Evolutionary conservation across 2,888 invertebrate genomes (phyloP), one percentile per base, ranked within the genome.

Genomic region (Torymus aiolomorphi): DNA sequence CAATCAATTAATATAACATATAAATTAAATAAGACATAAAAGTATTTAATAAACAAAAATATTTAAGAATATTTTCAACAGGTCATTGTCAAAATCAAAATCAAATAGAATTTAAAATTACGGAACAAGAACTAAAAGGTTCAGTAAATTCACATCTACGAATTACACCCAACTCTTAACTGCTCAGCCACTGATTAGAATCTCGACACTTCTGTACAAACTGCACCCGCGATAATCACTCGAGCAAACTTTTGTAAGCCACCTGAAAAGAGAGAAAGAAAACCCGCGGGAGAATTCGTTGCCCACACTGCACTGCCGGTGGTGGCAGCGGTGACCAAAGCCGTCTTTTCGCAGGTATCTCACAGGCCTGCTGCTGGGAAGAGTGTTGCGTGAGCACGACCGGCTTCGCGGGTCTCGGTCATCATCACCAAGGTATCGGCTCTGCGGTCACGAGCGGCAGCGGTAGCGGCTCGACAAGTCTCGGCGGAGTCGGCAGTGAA

Each of bases 341-440:
- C 57, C 42, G 2, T 73, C 13, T 78, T 85, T 88, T 88, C 76
- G 42, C 87, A 90, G 90, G 90, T 85, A 87, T 90, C 78, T 88
- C 90, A 79, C 90, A 90, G 83, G 89, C 89, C 88, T 89, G 88
- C 87, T 90, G 91, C 86, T 91, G 90, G 90, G 91, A 89, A 86
- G 91, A 89, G 84, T 88, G 88, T 85, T 89, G 89, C 83, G 86
- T 88, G 82, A 88, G 89, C 83, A 86, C 88, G 82, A 88, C 88
- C 83, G 87, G 84, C 81, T 85, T 87, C 74, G 5, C 42, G 42
- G 85, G 86, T 70, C 84, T 87, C 62, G 87, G 88, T 71, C 42
- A 42, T 42, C 42, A 82, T 81, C 67, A 85, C 83, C 70, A 83
- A 1, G 42, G 42, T 42, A 42, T 42, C 42, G 42, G 82, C n/a